Base-by-base conservation (phyloP, 2,888 invertebrate genomes). In the Hydraecia micacea region DNA sequence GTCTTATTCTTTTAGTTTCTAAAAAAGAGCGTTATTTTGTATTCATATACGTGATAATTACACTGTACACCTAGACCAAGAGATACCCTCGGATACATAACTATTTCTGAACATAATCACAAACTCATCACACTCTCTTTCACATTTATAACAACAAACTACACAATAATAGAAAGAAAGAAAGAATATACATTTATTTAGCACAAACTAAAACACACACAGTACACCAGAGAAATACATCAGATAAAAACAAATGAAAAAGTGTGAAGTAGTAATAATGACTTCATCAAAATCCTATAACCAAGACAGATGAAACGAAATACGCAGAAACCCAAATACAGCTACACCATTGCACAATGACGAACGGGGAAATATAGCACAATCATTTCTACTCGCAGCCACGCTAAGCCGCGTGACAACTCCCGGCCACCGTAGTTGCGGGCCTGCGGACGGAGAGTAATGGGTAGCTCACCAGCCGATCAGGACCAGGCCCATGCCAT, bases 311-410 rank as follows among this genome's bases (percentile, higher is more conserved):
- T 81, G 60, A 67, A 85, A 69, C n/a, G 15, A 32, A 69, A 73
- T 62, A 65, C 28, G 65, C 32, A 69, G 72, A 74, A 74, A 77
- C 52, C 6, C 60, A 81, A 73, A 85, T 85, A 70, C n/a, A 36
- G n/a, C 46, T 63, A 73, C 75, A 71, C 58, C n/a, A 15, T 58
- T 81, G 85, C 63, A 85, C 73, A 82, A 73, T 67, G 13, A 74
- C 4, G 62, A 36, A 49, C 25, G 66, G 7, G 13, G 15, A 65
- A 69, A 81, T 80, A 73, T 28, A 74, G 39, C 32, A 78, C 82
- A 78, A 67, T 73, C n/a, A 85, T 78, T 85, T 81, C 46, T 63
- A 36, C 70, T 75, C 13, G 25, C 73, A 46, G 36, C 52, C n/a
- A 15, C 49, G 55, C 68, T 75, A 73, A 82, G n/a, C n/a, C n/a